Conservation (phyloP, 2,797 vertebrate genomes). For the Xenentodon cancila region DNA sequence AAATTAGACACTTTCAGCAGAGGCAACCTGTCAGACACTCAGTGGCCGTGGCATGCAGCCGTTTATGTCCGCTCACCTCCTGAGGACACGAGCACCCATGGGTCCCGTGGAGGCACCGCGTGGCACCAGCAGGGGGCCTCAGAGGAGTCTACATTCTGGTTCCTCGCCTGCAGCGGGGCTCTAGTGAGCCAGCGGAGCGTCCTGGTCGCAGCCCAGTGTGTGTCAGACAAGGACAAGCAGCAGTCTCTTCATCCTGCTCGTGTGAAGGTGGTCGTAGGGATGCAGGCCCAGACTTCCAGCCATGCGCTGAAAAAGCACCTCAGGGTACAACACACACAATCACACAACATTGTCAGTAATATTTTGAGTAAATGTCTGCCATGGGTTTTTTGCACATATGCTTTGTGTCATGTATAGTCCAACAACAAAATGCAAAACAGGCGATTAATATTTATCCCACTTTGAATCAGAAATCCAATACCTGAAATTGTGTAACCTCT, state of each 20-base stretch:
- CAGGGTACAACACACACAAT: constrained; percentile 71
- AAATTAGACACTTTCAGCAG: constrained; percentile 80
- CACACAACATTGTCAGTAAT: neutral
- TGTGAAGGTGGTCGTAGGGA: constrained; percentile 87
- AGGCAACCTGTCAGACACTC: constrained; percentile 74
- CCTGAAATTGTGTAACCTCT: too few relatives aligned
- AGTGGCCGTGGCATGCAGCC: constrained; percentile 92
- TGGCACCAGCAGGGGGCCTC: constrained; percentile 52
- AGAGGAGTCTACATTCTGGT: constrained; percentile 81
- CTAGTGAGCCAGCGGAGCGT: constrained; percentile 87
- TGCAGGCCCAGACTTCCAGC: constrained; percentile 74
- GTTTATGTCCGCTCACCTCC: constrained; percentile 84
- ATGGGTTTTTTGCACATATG: neutral
- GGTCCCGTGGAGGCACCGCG: constrained; percentile 1
- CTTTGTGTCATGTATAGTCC: neutral
- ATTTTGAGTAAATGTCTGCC: neutral
- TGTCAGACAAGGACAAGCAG: constrained; percentile 83
- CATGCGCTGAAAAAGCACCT: constrained; percentile 78
- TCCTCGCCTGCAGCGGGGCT: constrained; percentile 90
- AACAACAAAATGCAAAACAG: neutral
- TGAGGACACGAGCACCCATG: constrained; percentile 28
- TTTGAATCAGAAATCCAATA: too few relatives aligned
- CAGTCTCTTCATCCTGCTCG: constrained; percentile 80
- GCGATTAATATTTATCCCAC: too few relatives aligned
- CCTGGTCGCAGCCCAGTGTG: constrained; percentile 90